Evolutionary conservation across 2,113 vertebrate genomes (phyloP).

Genomic region (Carassius auratus): DNA sequence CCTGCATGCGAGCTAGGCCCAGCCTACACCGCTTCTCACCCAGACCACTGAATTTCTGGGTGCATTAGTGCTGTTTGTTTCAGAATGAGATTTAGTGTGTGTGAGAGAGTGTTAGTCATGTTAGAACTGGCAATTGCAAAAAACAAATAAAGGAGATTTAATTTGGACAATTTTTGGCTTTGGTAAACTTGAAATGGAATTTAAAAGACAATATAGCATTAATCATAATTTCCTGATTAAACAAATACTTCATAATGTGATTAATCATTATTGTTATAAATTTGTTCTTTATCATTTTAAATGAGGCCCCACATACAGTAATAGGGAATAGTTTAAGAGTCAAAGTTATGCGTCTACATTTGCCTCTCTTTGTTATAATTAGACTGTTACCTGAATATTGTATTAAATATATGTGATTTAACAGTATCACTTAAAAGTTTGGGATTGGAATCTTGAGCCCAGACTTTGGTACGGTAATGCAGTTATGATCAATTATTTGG

Average conservation of each 20-base stretch:
- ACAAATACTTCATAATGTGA: neutral
- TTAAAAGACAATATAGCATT: neutral
- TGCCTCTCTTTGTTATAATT: neutral
- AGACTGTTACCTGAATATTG: neutral
- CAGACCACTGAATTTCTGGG: slow-evolving; percentile 47
- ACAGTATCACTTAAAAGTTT: neutral
- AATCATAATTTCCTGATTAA: neutral
- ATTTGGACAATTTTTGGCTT: too few species aligned
- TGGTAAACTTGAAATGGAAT: neutral
- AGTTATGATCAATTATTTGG: neutral
- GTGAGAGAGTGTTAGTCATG: slow-evolving; percentile 8
- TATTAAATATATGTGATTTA: neutral
- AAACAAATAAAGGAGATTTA: neutral
- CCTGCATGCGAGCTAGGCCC: slow-evolving; percentile 67
- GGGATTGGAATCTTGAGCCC: neutral
- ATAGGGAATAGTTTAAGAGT: neutral
- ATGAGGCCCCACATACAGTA: too few species aligned
- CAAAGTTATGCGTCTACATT: neutral
- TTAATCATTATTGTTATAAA: neutral
- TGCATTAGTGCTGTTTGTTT: slow-evolving; percentile 49
- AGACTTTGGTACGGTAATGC: neutral
- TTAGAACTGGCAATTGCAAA: neutral
- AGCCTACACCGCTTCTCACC: slow-evolving; percentile 56
- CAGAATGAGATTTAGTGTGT: slow-evolving; percentile 5
- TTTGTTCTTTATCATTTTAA: too few species aligned